Evolutionary conservation across 1,140 invertebrate genomes (phyloP).

Genomic region (Paracyclopina nana): DNA sequence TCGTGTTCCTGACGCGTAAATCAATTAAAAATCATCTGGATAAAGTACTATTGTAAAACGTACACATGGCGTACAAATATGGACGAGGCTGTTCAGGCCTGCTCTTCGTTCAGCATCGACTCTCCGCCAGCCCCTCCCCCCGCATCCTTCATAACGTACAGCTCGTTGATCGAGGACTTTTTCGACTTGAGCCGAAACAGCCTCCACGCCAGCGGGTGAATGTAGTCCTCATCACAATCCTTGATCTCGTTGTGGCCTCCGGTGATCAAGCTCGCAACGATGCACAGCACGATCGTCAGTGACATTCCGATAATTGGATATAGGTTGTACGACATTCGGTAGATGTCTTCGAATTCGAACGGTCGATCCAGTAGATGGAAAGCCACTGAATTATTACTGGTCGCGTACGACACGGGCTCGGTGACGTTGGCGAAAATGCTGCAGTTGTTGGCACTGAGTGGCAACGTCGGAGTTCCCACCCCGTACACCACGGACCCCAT

Average conservation of each 20-base stretch:
- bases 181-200: too few species aligned
- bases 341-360: background rate
- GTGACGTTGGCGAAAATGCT: background rate
- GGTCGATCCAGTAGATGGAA: background rate
- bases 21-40: too few species aligned
- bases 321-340: background rate
- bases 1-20: too few species aligned
- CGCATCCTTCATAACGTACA: too few species aligned
- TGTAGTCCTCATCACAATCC: background rate
- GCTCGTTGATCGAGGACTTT: too few species aligned
- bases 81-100: too few species aligned
- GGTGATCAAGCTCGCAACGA: background rate
- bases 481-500: background rate
- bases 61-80: too few species aligned
- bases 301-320: background rate
- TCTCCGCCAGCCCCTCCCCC: too few species aligned
- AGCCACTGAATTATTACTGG: background rate
- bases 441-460: background rate
- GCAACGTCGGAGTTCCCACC: background rate
- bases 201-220: background rate
- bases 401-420: background rate
- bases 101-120: too few species aligned
- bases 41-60: too few species aligned
- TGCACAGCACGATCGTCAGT: background rate
- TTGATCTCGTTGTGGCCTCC: background rate